These are phyloP conservation scores for Asarcornis scutulata DNA, from an alignment of 2,113 vertebrate genomes.

Conservation along the genomic window DNA sequence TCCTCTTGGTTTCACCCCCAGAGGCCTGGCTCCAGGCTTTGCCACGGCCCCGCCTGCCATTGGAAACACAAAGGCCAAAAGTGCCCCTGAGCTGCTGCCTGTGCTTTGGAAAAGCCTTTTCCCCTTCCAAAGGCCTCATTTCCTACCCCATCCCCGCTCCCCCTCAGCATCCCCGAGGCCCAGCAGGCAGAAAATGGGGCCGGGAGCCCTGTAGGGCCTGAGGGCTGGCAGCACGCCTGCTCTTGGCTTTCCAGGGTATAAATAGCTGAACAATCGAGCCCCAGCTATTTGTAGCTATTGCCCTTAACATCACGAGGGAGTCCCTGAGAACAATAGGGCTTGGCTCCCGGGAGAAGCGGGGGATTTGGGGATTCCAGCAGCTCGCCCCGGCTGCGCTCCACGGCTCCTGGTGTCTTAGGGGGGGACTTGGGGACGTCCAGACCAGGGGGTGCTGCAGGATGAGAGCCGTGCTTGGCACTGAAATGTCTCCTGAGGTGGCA, in stretches of 20 bases:
- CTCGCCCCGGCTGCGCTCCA: background rate
- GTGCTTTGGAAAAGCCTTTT: constrained; percentile 26
- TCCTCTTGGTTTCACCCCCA: background rate
- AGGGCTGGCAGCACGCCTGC: background rate
- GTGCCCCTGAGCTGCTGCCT: background rate
- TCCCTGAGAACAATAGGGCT: background rate
- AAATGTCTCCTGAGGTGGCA: constrained; percentile 1
- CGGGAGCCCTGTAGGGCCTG: background rate
- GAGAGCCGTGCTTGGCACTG: background rate
- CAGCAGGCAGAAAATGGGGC: background rate
- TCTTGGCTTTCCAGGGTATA: constrained; percentile 21
- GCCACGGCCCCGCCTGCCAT: background rate
- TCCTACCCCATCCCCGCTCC: background rate
- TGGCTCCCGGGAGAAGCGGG: background rate
- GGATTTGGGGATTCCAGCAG: background rate
- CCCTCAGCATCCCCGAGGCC: background rate
- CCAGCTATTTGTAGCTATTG: constrained; percentile 38
- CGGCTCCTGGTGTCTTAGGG: background rate
- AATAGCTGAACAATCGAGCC: constrained; percentile 43
- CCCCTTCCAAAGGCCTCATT: background rate
- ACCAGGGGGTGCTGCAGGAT: background rate
- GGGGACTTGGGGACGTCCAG: background rate
- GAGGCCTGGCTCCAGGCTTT: background rate
- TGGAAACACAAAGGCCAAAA: background rate
- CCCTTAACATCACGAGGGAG: background rate